Conservation (phyloP, 2,113 vertebrate genomes). For the Tyto alba region DNA sequence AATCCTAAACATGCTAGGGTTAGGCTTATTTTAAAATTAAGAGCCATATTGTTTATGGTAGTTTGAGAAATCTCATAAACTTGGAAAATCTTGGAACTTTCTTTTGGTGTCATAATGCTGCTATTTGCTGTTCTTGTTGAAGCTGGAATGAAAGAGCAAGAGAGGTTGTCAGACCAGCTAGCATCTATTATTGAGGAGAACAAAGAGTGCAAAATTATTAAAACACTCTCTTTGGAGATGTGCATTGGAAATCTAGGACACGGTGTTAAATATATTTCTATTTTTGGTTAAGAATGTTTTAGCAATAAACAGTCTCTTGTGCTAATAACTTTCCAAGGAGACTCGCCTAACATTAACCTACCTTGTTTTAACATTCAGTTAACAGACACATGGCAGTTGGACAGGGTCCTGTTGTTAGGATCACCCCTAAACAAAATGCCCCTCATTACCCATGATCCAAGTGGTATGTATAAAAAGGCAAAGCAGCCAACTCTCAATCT, state of each 20-base stretch:
- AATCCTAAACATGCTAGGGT: background rate
- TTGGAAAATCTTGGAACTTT: background rate
- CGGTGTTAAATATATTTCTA: conserved; percentile 51
- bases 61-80: background rate
- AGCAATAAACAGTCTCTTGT: conserved; percentile 55
- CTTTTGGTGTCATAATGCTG: background rate
- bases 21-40: background rate
- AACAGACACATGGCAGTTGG: conserved; percentile 57
- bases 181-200: background rate
- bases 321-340: conserved; percentile 64
- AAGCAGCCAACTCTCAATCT: conserved; percentile 37
- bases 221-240: background rate
- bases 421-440: conserved; percentile 50
- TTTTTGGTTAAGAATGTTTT: conserved; percentile 63
- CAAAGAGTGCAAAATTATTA: conserved; percentile 8
- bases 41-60: background rate
- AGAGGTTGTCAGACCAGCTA: background rate
- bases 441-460: conserved; percentile 52
- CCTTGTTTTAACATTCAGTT: conserved; percentile 65
- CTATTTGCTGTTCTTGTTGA: background rate
- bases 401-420: conserved; percentile 32
- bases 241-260: background rate
- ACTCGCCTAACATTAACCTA: conserved; percentile 50
- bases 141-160: background rate
- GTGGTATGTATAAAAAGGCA: conserved; percentile 25